These are phyloP conservation scores for Globia sparganii DNA, from an alignment of 2,888 invertebrate species.

Conservation along the genomic window DNA sequence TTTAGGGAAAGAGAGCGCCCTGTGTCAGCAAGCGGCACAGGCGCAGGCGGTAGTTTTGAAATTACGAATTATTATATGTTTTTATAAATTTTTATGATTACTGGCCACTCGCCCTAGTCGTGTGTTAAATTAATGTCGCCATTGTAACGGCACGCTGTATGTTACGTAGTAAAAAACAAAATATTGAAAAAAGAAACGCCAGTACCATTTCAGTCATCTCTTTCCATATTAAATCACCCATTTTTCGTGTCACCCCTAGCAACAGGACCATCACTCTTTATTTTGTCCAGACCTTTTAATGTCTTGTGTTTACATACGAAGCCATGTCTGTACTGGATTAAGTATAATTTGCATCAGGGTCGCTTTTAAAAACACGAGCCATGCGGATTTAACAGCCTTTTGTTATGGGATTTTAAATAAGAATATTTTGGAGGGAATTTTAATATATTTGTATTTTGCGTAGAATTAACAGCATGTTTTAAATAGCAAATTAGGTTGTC, in stretches of 20 bases:
- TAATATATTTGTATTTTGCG: conserved; percentile 42
- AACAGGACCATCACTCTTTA: conserved; percentile 42
- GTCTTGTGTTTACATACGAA: conserved; percentile 57
- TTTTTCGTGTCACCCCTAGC: conserved; percentile 27
- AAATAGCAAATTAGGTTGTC: conserved; percentile 37
- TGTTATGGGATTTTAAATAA: conserved; percentile 48
- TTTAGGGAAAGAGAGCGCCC: no score
- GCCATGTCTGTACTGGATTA: conserved; percentile 63
- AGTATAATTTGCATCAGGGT: conserved; percentile 58
- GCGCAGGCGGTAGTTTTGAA: no score
- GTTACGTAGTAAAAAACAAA: background rate
- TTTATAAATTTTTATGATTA: background rate
- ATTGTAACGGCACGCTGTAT: background rate
- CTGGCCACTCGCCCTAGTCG: no score
- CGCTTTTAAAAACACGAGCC: conserved; percentile 56
- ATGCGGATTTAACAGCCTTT: conserved; percentile 52
- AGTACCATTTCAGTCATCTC: background rate
- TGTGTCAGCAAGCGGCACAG: no score
- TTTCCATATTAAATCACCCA: background rate
- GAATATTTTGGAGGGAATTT: conserved; percentile 39
- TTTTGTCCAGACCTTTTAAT: conserved; percentile 58
- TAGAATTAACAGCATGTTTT: conserved; percentile 24
- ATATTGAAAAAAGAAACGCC: background rate
- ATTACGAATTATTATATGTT: background rate
- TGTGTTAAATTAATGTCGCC: background rate